These are phyloP conservation scores for Sialia sialis DNA, from an alignment of 2,113 vertebrate genomes.

Conservation along the genomic window DNA sequence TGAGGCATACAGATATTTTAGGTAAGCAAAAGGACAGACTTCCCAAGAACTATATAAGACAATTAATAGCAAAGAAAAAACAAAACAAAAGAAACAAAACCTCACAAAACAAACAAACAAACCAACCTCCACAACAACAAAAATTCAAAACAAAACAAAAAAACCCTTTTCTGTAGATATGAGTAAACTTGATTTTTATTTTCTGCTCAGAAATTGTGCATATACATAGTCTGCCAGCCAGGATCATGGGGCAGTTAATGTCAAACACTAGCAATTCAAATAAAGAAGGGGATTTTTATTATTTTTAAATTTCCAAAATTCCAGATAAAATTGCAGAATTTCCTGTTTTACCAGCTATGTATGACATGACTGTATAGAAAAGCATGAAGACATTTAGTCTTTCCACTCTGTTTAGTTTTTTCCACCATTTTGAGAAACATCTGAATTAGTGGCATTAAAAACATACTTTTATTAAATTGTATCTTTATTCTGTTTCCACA, in stretches of 20 bases:
- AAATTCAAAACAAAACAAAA: no score
- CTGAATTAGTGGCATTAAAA: background rate
- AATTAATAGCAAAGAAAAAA: background rate
- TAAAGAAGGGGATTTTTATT: accelerated
- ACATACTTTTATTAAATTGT: background rate
- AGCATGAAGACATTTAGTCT: background rate
- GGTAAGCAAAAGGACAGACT: background rate
- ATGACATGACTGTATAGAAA: background rate
- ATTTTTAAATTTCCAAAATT: background rate
- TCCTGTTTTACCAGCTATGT: background rate
- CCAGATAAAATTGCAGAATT: background rate
- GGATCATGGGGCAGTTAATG: background rate
- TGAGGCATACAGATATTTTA: background rate
- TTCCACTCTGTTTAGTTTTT: background rate
- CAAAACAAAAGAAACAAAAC: no score
- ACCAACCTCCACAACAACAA: no score
- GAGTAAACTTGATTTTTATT: background rate
- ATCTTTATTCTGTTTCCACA: background rate
- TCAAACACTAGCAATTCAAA: background rate
- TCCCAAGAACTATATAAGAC: background rate
- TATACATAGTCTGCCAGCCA: background rate
- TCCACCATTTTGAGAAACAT: background rate
- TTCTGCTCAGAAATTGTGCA: background rate
- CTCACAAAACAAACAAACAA: no score
- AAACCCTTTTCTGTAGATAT: background rate